Base-by-base conservation (phyloP, 2,797 vertebrate genomes). In the Oophaga sylvatica region DNA sequence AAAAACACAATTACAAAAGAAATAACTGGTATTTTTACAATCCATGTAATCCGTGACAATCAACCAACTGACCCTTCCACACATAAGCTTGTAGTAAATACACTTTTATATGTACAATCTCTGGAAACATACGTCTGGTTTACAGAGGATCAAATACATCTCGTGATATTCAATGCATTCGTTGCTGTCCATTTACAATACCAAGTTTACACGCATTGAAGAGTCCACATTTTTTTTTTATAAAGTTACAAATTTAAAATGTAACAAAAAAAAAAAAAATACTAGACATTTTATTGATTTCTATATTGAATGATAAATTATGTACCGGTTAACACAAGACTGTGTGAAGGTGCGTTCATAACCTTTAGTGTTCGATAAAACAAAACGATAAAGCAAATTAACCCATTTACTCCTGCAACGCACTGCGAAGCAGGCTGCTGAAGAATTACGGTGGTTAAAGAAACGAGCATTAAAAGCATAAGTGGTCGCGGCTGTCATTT, bases 321-420 rank as follows among this genome's bases (percentile, higher is more conserved):
- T 93, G 93, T 95, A 95, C 93, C 94, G 94, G 94, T 95, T 95
- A 95, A 94, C 94, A 95, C 94, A 95, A 95, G 94, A 95, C 95
- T 93, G 94, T 93, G 92, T 95, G 93, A 95, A 95, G 94, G 95
- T 95, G 95, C 95, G 94, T 95, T 95, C 93, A 94, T 92, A 95
- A 95, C 94, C 90, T 94, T 94, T 96, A 95, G 95, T 92, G 90
- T 94, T 95, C 94, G 95, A 92, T 65, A 94, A 94, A 94, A 93
- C 94, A 92, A 92, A 94, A 93, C 94, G 91, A 95, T 92, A 67
- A 56, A 76, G 59, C 68, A 45, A 62, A 79, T 88, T 56, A 63
- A 65, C 56, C 62, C 57, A 67, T 53, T 85, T n/a, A 60, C 60
- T 60, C 22, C 65, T 84, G 76, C 75, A 56, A 71, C n/a, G 75